Percentiles rank a stretch among this genome's conserved stretches.
Conservation (phyloP, 2,888 invertebrate species). For the Pseudeuparius sepicola region DNA sequence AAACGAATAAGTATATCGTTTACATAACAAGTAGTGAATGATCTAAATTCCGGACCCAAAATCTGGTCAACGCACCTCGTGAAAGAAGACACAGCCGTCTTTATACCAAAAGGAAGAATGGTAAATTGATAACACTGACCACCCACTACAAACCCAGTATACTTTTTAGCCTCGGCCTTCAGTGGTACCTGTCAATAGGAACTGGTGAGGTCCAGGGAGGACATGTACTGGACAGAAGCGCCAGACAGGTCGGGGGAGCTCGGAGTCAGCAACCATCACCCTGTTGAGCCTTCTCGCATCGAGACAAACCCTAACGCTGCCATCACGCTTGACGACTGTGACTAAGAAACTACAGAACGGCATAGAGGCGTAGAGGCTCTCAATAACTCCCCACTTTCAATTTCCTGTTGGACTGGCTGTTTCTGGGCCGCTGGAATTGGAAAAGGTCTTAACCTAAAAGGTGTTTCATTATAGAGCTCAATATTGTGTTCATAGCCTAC, state of each 20-base stretch:
- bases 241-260: constrained; percentile 11
- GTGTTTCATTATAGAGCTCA: no score
- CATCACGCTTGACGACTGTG: constrained; percentile 7
- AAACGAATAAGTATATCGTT: no score
- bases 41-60: no score
- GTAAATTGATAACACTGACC: no score
- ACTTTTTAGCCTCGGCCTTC: constrained; percentile 14
- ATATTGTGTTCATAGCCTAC: no score
- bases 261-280: constrained; percentile 12
- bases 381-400: constrained; percentile 9
- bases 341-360: constrained; percentile 8
- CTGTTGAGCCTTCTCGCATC: constrained; percentile 14
- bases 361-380: no score
- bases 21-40: no score
- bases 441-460: no score
- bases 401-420: constrained; percentile 6
- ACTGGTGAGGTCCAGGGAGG: constrained; percentile 20
- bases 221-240: constrained; percentile 21
- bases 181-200: constrained; percentile 26
- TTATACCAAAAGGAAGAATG: no score
- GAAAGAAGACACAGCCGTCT: no score
- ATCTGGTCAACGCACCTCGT: no score
- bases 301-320: constrained; percentile 11
- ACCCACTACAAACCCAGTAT: no score
- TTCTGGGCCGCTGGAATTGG: constrained; percentile 5